A percentile compares a stretch with the other conserved stretches of the same genome.
Conservation (phyloP, 2,113 vertebrate species). For the Syrrhaptes paradoxus region DNA sequence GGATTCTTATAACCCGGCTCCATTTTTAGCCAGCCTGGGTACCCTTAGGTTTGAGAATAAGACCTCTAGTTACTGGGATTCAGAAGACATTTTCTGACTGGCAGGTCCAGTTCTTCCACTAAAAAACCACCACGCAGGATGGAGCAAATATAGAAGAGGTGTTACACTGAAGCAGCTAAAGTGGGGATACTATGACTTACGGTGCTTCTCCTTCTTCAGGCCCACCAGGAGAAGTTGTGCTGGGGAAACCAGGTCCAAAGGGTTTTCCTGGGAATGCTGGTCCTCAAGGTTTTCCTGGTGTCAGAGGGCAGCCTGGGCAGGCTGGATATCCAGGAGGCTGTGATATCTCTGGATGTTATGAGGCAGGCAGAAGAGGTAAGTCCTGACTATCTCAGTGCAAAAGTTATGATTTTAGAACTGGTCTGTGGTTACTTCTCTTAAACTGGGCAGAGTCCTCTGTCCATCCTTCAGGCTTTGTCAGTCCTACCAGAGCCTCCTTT, state of each 20-base stretch:
- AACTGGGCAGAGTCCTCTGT: not conserved
- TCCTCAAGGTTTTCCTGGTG: constrained; percentile 71
- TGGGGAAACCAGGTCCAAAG: constrained; percentile 75
- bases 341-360: constrained; percentile 80
- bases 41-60: not conserved
- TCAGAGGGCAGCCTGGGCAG: constrained; percentile 79
- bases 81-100: not conserved
- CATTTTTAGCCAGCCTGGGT: not conserved
- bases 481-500: not conserved
- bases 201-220: constrained; percentile 69
- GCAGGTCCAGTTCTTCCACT: not conserved
- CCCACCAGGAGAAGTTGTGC: constrained; percentile 77
- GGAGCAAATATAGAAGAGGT: not conserved
- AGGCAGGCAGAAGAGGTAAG: constrained; percentile 49
- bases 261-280: constrained; percentile 79
- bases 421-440: not conserved
- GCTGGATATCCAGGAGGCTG: constrained; percentile 80
- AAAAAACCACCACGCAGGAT: not conserved
- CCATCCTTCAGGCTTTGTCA: not conserved
- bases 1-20: not conserved
- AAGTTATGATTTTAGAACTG: not conserved
- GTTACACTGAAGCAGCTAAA: not conserved
- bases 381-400: not conserved
- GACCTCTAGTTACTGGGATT: not conserved
- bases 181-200: not conserved